phyloP scores from a whole-genome alignment of 1,140 invertebrate species.

The Aphidius gifuensis region DNA sequence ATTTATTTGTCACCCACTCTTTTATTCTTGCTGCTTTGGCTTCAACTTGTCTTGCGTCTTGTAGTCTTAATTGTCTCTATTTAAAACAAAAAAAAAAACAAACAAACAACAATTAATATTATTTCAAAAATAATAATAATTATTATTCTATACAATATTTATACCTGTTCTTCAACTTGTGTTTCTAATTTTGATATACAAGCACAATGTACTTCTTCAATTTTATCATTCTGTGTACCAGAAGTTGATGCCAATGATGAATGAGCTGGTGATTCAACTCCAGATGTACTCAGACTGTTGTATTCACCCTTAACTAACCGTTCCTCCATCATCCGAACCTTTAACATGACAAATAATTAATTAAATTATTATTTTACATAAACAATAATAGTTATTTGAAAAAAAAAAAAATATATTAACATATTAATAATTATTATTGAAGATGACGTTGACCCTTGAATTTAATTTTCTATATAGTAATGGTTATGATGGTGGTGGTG shows the following conservation, averaged over 20 bases:
- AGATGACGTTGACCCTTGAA: not conserved
- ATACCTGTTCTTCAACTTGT: slow-evolving; percentile 92
- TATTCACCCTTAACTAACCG: slow-evolving; percentile 65
- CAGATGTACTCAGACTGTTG: slow-evolving; percentile 48
- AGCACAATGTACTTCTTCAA: slow-evolving; percentile 64
- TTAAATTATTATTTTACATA: slow-evolving; percentile 1
- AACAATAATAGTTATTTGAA: not conserved
- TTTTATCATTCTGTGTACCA: slow-evolving; percentile 53
- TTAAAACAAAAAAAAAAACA: slow-evolving; percentile 26
- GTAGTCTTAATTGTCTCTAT: slow-evolving; percentile 78
- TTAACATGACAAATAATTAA: slow-evolving; percentile 29
- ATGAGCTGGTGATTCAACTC: slow-evolving; percentile 47
- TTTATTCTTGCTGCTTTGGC: slow-evolving; percentile 95
- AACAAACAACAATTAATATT: slow-evolving; percentile 13
- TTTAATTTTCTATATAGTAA: slow-evolving; percentile 25
- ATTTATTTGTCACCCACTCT: slow-evolving; percentile 94
- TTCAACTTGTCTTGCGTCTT: slow-evolving; percentile 89
- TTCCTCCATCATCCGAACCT: slow-evolving; percentile 95
- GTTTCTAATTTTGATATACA: slow-evolving; percentile 79
- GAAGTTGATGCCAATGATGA: slow-evolving; percentile 50
- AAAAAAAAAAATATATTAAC: not conserved
- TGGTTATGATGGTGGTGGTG: too few relatives aligned
- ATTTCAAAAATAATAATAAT: slow-evolving; percentile 2
- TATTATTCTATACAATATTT: slow-evolving; percentile 21
- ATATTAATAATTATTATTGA: not conserved